Evolutionary conservation across 2,888 invertebrate species (phyloP).

Genomic region (Drosophila heteroneura): DNA sequence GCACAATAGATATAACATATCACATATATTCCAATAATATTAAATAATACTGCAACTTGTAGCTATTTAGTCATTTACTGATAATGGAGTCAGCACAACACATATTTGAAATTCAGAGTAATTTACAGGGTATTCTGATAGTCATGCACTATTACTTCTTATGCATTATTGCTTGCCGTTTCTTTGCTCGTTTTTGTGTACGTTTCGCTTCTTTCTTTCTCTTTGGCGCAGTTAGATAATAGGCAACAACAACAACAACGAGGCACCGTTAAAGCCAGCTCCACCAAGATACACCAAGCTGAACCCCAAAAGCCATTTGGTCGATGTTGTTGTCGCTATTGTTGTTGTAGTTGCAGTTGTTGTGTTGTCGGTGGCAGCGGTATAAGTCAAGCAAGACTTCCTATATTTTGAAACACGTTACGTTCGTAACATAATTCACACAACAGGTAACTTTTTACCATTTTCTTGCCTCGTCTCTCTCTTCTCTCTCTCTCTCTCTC

Average conservation of each 20-base stretch:
- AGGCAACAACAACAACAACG: slow-evolving; percentile 41
- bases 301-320: slow-evolving; percentile 59
- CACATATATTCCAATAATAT: background rate
- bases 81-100: background rate
- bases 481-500: slow-evolving; percentile 1
- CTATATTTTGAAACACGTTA: slow-evolving; percentile 85
- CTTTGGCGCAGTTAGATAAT: slow-evolving; percentile 73
- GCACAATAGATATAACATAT: background rate
- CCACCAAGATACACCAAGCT: slow-evolving; percentile 47
- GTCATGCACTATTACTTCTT: background rate
- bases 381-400: slow-evolving; percentile 83
- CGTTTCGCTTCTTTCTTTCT: slow-evolving; percentile 68
- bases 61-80: background rate
- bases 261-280: slow-evolving; percentile 67
- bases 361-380: slow-evolving; percentile 62
- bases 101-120: background rate
- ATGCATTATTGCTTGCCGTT: slow-evolving; percentile 25
- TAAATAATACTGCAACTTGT: background rate
- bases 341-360: slow-evolving; percentile 35
- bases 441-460: slow-evolving; percentile 71
- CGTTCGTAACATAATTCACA: slow-evolving; percentile 85
- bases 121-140: slow-evolving; percentile 2
- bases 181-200: slow-evolving; percentile 37
- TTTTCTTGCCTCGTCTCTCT: slow-evolving; percentile 1
- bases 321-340: slow-evolving; percentile 24